Conservation (phyloP, 2,888 invertebrate genomes). For the Torymus auratus region DNA sequence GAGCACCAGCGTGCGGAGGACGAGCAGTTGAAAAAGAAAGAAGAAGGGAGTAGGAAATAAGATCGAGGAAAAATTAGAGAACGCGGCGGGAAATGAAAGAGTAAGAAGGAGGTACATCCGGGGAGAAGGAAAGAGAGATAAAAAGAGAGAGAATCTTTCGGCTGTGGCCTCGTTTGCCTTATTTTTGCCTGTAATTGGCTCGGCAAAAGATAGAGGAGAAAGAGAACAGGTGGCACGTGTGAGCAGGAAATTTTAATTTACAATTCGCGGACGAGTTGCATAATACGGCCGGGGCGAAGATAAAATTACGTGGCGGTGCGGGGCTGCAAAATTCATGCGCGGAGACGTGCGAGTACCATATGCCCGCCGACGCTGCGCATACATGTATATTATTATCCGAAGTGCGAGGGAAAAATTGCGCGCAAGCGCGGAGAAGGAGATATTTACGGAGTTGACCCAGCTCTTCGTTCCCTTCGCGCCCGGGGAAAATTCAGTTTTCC, state of each 20-base stretch:
- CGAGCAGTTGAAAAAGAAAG: neutral
- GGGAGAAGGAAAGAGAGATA: neutral
- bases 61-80: neutral
- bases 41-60: neutral
- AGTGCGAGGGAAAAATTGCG: neutral
- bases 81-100: neutral
- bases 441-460: too few species aligned
- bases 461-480: too few species aligned
- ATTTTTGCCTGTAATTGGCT: constrained; percentile 27
- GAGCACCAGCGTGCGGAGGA: neutral
- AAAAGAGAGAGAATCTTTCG: neutral
- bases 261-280: constrained; percentile 28
- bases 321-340: constrained; percentile 31
- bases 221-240: constrained; percentile 19
- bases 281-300: constrained; percentile 31
- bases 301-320: constrained; percentile 16
- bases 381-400: constrained; percentile 47
- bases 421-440: too few species aligned
- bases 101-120: neutral
- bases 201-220: too few species aligned
- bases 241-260: constrained; percentile 40
- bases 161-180: neutral
- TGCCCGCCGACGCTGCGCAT: neutral
- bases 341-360: constrained; percentile 21
- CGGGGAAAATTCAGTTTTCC: too few species aligned